These are phyloP conservation scores for Epinotia demarniana DNA, from an alignment of 2,888 invertebrate genomes.

Conservation along the genomic window DNA sequence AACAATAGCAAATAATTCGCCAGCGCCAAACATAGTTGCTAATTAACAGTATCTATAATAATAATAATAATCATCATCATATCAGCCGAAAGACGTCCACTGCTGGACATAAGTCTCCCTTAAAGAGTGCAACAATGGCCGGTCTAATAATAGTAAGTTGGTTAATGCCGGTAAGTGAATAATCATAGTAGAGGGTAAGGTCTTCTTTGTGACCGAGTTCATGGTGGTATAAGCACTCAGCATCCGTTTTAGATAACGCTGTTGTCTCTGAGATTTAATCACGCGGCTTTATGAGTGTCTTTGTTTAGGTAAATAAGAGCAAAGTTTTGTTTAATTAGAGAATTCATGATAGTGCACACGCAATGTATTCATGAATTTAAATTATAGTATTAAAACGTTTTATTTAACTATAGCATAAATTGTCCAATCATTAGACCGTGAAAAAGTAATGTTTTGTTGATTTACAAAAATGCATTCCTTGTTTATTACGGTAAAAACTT, in stretches of 20 bases:
- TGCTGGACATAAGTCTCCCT: no score
- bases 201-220: background rate
- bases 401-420: no score
- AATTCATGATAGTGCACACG: background rate
- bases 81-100: no score
- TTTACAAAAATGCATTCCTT: background rate
- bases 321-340: conserved; percentile 20
- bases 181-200: background rate
- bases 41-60: no score
- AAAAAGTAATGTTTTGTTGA: background rate
- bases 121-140: no score
- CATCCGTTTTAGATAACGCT: conserved; percentile 9
- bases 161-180: no score
- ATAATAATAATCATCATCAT: no score
- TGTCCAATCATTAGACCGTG: no score
- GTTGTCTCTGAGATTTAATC: conserved; percentile 13
- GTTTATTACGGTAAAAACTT: conserved; percentile 2
- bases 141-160: no score
- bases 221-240: background rate
- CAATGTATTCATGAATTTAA: background rate
- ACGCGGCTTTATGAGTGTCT: background rate
- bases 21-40: no score
- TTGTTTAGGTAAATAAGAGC: conserved; percentile 6
- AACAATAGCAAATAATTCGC: no score
- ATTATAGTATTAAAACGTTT: background rate